Conservation (phyloP, 2,113 vertebrate species). For the Ramphastos sulfuratus region DNA sequence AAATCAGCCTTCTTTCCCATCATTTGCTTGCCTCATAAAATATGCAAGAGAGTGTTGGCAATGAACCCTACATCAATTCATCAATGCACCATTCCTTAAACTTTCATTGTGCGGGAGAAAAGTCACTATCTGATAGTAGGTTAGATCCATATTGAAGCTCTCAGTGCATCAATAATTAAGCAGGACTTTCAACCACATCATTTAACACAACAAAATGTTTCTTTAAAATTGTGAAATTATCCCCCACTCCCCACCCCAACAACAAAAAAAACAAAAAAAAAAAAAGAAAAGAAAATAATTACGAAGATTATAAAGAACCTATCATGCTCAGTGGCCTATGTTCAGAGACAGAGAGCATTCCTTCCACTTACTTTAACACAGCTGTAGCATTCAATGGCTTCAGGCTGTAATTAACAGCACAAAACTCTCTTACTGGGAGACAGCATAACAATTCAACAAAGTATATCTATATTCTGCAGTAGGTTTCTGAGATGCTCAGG, state of each 20-base stretch:
- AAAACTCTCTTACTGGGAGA: conserved; percentile 63
- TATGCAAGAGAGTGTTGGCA: conserved; percentile 32
- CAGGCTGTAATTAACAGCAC: conserved; percentile 68
- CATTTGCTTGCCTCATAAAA: conserved; percentile 52
- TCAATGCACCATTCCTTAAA: background rate
- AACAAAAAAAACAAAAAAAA: too few relatives aligned
- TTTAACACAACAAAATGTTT: conserved; percentile 56
- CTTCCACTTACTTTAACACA: conserved; percentile 65
- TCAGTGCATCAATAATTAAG: conserved; percentile 60
- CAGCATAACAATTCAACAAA: conserved; percentile 53
- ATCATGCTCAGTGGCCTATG: conserved; percentile 32
- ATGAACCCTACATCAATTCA: conserved; percentile 10
- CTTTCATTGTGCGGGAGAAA: background rate
- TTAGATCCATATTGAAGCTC: conserved; percentile 19
- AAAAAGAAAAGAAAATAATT: background rate
- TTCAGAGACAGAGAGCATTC: conserved; percentile 6
- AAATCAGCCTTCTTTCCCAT: conserved; percentile 6
- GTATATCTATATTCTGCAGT: conserved; percentile 55
- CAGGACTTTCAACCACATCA: conserved; percentile 15
- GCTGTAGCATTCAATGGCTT: conserved; percentile 48
- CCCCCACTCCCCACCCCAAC: too few relatives aligned
- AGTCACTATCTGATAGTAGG: background rate
- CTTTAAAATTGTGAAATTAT: conserved; percentile 52
- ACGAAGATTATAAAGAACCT: conserved; percentile 35
- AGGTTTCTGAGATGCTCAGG: conserved; percentile 6